Evolutionary conservation across 2,113 vertebrate genomes (phyloP), one percentile per base, ranked within the genome.

Genomic region (Origma solitaria): DNA sequence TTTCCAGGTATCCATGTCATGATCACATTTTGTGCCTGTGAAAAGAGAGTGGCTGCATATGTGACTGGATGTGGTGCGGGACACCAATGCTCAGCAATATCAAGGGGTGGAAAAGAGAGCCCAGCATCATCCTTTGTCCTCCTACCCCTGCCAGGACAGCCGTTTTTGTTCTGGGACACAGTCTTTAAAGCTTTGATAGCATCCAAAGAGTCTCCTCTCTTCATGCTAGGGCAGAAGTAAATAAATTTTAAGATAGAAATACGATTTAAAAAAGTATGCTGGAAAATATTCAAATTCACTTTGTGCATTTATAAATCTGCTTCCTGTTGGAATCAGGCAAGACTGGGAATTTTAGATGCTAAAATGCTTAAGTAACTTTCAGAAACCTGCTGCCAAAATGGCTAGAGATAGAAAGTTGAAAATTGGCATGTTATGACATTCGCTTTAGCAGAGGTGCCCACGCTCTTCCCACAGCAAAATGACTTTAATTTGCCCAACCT

Each of bases 401-500:
- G 69, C 82, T 86, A 50, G 68, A 87, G 83, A 87, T 30, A 76
- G 93, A 94, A 96, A 96, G 88, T 86, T 95, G 88, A 92, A 96
- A 96, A 96, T 83, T 75, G 90, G 60, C 5, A 2, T 94, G 92
- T 87, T 94, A 90, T 68, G 94, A 95, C 92, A 94, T 92, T 95
- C 68, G 2, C 85, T 96, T 93, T 93, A 96, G 82, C 79, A 96
- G 85, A 97, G 92, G 79, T 94, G 91, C 71, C 90, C 88, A 86
- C 3, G 13, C 93, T 96, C 93, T 96, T 94, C 76, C 93, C 68
- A 68, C 75, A 95, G 90, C 95, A 97, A 97, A 97, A 97, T 96
- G 42, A 95, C 95, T 96, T 96, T 96, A 97, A 97, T 96, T 96
- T 95, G 79, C 88, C 88, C 94, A 96, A 91, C 94, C 93, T 51